Conservation (phyloP, 1,140 invertebrate species). For the Pararge aegeria region DNA sequence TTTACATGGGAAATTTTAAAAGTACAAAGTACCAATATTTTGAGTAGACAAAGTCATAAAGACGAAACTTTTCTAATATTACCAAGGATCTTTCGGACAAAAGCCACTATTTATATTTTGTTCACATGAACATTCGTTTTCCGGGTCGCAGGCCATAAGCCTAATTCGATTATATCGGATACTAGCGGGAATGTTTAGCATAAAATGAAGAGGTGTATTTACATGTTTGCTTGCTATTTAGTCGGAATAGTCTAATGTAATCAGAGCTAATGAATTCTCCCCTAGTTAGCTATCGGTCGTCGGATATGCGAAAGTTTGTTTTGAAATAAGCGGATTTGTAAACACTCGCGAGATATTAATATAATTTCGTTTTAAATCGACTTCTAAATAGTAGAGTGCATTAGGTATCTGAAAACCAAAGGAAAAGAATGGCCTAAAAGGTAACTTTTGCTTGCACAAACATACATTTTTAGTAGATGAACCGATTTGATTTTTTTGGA, state of each 20-base stretch:
- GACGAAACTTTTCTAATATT: too few species aligned
- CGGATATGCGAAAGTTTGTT: constrained; percentile 22
- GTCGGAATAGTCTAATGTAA: constrained; percentile 68
- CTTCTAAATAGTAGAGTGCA: too few species aligned
- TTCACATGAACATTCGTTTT: constrained; percentile 9
- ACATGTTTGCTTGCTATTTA: constrained; percentile 57
- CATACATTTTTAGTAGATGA: too few species aligned
- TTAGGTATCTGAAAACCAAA: too few species aligned
- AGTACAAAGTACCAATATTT: too few species aligned
- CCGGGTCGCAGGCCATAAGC: constrained; percentile 17
- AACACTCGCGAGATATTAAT: neutral
- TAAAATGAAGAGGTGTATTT: constrained; percentile 41
- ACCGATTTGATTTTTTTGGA: too few species aligned
- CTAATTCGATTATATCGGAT: constrained; percentile 19
- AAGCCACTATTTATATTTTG: constrained; percentile 4
- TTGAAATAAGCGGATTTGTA: constrained; percentile 1
- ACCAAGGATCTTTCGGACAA: neutral
- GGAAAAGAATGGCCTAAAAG: too few species aligned
- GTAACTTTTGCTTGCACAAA: too few species aligned
- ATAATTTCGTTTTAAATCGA: too few species aligned
- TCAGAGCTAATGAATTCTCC: constrained; percentile 72
- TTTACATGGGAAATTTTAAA: too few species aligned
- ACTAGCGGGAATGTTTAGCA: constrained; percentile 18
- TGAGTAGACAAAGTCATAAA: too few species aligned
- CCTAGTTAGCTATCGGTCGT: constrained; percentile 46